Evolutionary conservation across 2,797 vertebrate genomes (phyloP), one percentile per base, ranked within the genome.

Genomic region (Ctenopoma kingsleyae): DNA sequence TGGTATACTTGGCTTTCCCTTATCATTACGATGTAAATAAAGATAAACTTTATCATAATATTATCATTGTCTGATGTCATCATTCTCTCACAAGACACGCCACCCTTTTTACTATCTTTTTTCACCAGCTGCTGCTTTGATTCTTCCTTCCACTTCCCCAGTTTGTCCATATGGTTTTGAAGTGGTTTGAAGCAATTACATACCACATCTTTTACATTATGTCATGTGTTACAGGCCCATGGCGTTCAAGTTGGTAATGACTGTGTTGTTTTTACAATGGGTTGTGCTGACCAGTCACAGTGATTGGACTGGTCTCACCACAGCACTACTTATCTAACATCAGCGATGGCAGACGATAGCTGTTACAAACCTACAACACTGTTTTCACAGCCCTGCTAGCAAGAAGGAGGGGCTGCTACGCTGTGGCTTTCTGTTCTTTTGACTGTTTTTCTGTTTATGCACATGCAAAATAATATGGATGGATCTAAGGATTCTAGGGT

Each of bases 301-400:
- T 76, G 70, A 68, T 35, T 48, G 74, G 56, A 89, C 75, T 23
- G 72, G 78, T 66, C 70, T 48, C 75, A 55, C 68, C 23, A 27
- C 54, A 76, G 71, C 71, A 27, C 0, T n/a, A 57, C 80, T 87
- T 89, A 89, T 84, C 87, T 76, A n/a, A 43, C 68, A 72, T 80
- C 72, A 63, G 64, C 64, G 84, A 53, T 46, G 63, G 66, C 74
- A 55, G 75, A 5, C 27, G 36, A 80, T 27, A 46, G 68, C 16
- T 38, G 36, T 59, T 53, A 48, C 12, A 78, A 38, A 70, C 50
- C 63, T 59, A 12, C 61, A 43, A 50, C 35, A 63, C 58, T 81
- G 80, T 79, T 81, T 85, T 71, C 13, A 61, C 41, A 59, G 46
- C 49, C 23, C 17, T 27, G 71, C 41, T 69, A 56, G 64, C 54